phyloP scores from a whole-genome alignment of 1,140 invertebrate species.

The Zelostemma sp. region DNA sequence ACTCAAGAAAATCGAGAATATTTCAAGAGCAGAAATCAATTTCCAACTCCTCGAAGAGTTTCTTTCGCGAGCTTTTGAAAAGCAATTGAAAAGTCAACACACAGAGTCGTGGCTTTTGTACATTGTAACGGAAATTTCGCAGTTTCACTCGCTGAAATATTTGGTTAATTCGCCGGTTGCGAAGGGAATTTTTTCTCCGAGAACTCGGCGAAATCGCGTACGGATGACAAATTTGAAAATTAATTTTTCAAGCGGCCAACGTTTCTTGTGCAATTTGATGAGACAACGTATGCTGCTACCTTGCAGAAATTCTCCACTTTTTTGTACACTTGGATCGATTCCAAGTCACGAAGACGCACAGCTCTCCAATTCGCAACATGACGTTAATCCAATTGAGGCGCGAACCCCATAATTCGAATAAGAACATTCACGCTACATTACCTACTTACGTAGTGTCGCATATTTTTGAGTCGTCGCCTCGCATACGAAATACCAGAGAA shows the following conservation, averaged over 20 bases:
- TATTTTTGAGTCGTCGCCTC: not conserved
- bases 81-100: slow-evolving; percentile 21
- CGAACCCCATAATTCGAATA: slow-evolving; percentile 41
- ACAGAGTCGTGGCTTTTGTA: slow-evolving; percentile 5
- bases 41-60: slow-evolving; percentile 27
- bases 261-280: slow-evolving; percentile 16
- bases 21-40: slow-evolving; percentile 36
- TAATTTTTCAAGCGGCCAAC: not conserved
- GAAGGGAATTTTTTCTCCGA: too few relatives aligned
- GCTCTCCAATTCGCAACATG: slow-evolving; percentile 23
- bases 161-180: too few relatives aligned
- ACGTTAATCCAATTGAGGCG: slow-evolving; percentile 42
- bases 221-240: too few relatives aligned
- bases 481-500: not conserved
- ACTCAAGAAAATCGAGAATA: slow-evolving; percentile 29
- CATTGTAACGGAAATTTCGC: slow-evolving; percentile 8
- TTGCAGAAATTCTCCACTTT: slow-evolving; percentile 25
- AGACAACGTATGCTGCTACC: slow-evolving; percentile 20
- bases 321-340: slow-evolving; percentile 30
- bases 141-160: too few relatives aligned
- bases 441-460: slow-evolving; percentile 8
- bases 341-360: slow-evolving; percentile 35
- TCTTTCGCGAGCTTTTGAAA: slow-evolving; percentile 8
- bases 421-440: slow-evolving; percentile 41
- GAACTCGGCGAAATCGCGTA: too few relatives aligned